These are phyloP conservation scores for Enteromius viviparus DNA, from an alignment of 2,797 vertebrate species.

Conservation along the genomic window DNA sequence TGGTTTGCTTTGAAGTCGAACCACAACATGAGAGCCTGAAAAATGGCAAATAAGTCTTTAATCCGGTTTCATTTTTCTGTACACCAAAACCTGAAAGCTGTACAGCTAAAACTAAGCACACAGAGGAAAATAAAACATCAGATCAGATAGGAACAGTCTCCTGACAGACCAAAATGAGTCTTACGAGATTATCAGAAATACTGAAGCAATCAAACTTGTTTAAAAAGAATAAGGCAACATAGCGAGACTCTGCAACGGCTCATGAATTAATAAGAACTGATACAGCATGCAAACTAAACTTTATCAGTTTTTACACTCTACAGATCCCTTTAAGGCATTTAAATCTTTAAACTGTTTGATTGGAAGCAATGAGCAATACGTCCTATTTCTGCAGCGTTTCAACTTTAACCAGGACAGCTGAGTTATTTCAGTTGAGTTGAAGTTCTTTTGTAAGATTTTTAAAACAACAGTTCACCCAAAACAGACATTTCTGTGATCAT, in stretches of 20 bases:
- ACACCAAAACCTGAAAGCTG: conserved; percentile 17
- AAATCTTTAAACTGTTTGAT: conserved; percentile 22
- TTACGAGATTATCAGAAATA: conserved; percentile 24
- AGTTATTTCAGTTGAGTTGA: not conserved
- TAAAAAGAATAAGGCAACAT: not conserved
- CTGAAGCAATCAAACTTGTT: conserved; percentile 10
- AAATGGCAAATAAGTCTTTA: conserved; percentile 16
- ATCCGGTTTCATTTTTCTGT: conserved; percentile 16
- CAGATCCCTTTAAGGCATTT: not conserved
- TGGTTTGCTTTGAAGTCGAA: conserved; percentile 35
- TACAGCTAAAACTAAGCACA: not conserved
- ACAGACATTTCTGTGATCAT: not conserved
- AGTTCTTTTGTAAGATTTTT: not conserved
- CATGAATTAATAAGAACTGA: conserved; percentile 19
- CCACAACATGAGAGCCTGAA: conserved; percentile 4
- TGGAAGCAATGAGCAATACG: not conserved
- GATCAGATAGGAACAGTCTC: not conserved
- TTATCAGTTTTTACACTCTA: conserved; percentile 27
- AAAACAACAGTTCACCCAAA: not conserved
- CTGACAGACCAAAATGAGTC: conserved; percentile 12
- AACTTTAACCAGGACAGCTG: not conserved
- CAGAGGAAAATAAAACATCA: conserved; percentile 5
- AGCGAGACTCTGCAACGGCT: not conserved
- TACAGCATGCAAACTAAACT: not conserved
- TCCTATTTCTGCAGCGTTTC: not conserved